A percentile compares a stretch with the other conserved stretches of the same genome.
Evolutionary conservation across 2,888 invertebrate genomes (phyloP).

Genomic region (Eremobia ochroleuca): DNA sequence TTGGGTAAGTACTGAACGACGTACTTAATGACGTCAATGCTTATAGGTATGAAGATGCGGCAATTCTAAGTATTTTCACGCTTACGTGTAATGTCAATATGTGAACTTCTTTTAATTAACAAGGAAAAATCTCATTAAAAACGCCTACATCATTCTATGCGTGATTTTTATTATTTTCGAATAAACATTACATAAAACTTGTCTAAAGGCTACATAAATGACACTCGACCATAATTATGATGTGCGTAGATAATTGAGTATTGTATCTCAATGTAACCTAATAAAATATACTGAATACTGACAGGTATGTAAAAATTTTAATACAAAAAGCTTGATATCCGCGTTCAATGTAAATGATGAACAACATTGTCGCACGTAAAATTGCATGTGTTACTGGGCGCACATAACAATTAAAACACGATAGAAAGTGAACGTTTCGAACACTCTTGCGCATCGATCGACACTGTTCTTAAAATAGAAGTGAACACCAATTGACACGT

Average conservation of each 20-base stretch:
- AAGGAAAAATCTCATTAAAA: slow-evolving; percentile 31
- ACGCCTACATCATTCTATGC: neutral
- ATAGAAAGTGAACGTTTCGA: slow-evolving; percentile 88
- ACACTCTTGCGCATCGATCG: slow-evolving; percentile 80
- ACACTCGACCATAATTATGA: neutral
- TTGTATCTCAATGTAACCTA: neutral
- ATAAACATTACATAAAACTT: neutral
- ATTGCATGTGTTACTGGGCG: slow-evolving; percentile 86
- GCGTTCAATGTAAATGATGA: slow-evolving; percentile 82
- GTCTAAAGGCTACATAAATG: neutral
- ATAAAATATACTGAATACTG: neutral
- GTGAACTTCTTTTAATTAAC: slow-evolving; percentile 29
- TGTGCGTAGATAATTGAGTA: neutral
- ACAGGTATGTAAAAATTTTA: slow-evolving; percentile 4
- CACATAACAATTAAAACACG: slow-evolving; percentile 90
- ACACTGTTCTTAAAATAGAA: slow-evolving; percentile 83
- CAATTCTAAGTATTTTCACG: slow-evolving; percentile 50
- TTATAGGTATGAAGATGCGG: slow-evolving; percentile 22
- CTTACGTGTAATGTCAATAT: slow-evolving; percentile 47
- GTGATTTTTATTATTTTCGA: neutral
- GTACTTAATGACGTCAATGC: slow-evolving; percentile 45
- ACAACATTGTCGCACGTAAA: slow-evolving; percentile 89
- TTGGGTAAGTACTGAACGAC: slow-evolving; percentile 20
- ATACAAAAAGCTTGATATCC: slow-evolving; percentile 71
- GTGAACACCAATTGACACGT: slow-evolving; percentile 84